Base-by-base conservation (phyloP, 2,797 vertebrate genomes). In the Macrochelys suwanniensis region DNA sequence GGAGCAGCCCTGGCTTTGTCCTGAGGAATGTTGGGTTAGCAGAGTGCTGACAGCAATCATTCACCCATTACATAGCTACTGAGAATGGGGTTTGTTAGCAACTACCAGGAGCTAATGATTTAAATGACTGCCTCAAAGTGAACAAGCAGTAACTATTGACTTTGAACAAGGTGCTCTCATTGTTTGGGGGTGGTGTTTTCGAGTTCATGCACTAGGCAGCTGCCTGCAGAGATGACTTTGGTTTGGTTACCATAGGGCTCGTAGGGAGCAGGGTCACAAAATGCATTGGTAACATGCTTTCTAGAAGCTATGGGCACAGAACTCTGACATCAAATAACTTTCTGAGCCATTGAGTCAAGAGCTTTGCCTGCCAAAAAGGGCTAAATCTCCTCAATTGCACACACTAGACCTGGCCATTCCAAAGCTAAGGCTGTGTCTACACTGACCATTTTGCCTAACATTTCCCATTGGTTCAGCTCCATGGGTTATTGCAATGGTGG, bases 11-110 rank as follows among this genome's bases (percentile, higher is more conserved):
- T 50, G 0, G 1, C 87, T 88, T 31, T 77, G 71, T 81, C 51
- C 65, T 15, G 53, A 82, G 77, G 53, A 86, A 65, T 0, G 0
- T 26, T 16, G 71, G 37, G 49, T 79, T 0, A 0, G 8, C 16
- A 54, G 47, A 0, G 3, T 77, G n/a, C 57, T 88, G 94, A 50
- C 90, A 88, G 59, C 49, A 3, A 0, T 54, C 10, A 0, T 19
- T 53, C 0, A 0, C 33, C 45, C n/a, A 5, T 6, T 77, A 31
- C 0, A 0, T 0, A 49, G 51, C 45, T n/a, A 83, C 65, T 2
- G 1, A 93, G 51, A 74, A 51, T n/a, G 71, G 50, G 50, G n/a
- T 33, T 89, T 49, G 82, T 57, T 53, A 82, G 74, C 91, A 88
- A 61, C 53, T 84, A 68, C 15, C 0, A 1, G 84, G 50, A 92